These are phyloP conservation scores for Centropyge bicolor DNA, from an alignment of 2,797 vertebrate genomes.

Conservation along the genomic window DNA sequence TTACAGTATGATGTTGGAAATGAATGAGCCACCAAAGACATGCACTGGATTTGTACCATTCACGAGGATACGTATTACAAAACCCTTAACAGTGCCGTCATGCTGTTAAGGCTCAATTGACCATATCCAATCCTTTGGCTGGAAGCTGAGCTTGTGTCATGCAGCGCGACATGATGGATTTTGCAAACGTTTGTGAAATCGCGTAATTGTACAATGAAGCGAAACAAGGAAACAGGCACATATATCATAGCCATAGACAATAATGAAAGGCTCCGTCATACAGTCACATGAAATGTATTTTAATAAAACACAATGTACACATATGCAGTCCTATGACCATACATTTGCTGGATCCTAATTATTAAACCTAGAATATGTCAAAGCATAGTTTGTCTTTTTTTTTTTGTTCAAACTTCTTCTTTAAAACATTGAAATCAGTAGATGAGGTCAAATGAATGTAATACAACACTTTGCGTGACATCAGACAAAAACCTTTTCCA, in stretches of 20 bases:
- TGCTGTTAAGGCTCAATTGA: slow-evolving; percentile 69
- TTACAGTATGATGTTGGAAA: slow-evolving; percentile 47
- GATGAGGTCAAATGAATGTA: slow-evolving; percentile 82
- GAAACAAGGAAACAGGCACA: slow-evolving; percentile 66
- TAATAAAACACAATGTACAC: slow-evolving; percentile 91
- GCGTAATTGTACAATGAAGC: slow-evolving; percentile 51
- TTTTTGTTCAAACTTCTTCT: slow-evolving; percentile 65
- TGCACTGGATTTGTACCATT: slow-evolving; percentile 47
- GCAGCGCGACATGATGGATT: slow-evolving; percentile 68
- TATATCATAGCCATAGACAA: slow-evolving; percentile 71
- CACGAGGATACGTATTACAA: slow-evolving; percentile 63
- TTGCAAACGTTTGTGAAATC: slow-evolving; percentile 72
- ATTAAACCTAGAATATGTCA: slow-evolving; percentile 85
- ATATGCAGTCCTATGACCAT: slow-evolving; percentile 88
- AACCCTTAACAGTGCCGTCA: slow-evolving; percentile 66
- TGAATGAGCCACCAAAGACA: slow-evolving; percentile 44
- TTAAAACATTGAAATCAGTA: slow-evolving; percentile 84
- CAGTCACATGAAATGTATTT: slow-evolving; percentile 88
- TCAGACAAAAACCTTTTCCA: slow-evolving; percentile 80
- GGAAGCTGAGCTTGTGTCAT: slow-evolving; percentile 60
- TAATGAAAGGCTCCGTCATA: slow-evolving; percentile 71
- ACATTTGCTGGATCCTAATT: slow-evolving; percentile 87
- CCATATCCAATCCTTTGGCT: slow-evolving; percentile 75
- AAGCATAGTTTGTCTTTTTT: slow-evolving; percentile 75
- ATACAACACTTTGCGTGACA: slow-evolving; percentile 82